These are phyloP conservation scores for Terrapene triunguis DNA, from an alignment of 2,113 vertebrate species.

Conservation along the genomic window DNA sequence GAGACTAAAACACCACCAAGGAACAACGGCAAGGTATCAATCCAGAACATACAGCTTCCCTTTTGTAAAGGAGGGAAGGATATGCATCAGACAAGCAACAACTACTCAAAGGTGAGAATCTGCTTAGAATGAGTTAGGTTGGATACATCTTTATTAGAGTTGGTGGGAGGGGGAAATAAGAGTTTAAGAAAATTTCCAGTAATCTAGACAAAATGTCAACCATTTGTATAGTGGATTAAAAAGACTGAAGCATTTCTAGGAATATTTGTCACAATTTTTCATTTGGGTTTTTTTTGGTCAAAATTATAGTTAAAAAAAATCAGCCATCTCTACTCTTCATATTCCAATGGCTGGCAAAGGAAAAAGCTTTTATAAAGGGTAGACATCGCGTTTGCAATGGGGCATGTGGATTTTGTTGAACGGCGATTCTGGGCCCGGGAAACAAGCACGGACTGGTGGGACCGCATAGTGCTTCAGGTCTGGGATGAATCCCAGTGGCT, in stretches of 20 bases:
- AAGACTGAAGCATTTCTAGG: background rate
- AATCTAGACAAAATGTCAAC: background rate
- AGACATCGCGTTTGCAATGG: too few species aligned
- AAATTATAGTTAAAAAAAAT: conserved; percentile 16
- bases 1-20: background rate
- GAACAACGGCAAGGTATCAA: background rate
- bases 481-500: too few species aligned
- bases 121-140: background rate
- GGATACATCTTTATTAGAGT: background rate
- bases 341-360: conserved; percentile 16
- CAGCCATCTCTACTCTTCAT: background rate
- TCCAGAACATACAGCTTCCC: background rate
- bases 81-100: background rate
- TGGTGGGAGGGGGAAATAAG: background rate
- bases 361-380: conserved; percentile 54
- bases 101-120: background rate
- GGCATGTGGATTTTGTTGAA: too few species aligned
- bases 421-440: too few species aligned
- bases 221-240: background rate
- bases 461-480: too few species aligned
- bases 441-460: too few species aligned
- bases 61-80: background rate
- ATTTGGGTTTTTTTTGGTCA: background rate
- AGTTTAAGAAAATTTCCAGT: background rate
- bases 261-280: background rate